Base-by-base conservation (phyloP, 2,113 vertebrate species). In the Dipodomys spectabilis region DNA sequence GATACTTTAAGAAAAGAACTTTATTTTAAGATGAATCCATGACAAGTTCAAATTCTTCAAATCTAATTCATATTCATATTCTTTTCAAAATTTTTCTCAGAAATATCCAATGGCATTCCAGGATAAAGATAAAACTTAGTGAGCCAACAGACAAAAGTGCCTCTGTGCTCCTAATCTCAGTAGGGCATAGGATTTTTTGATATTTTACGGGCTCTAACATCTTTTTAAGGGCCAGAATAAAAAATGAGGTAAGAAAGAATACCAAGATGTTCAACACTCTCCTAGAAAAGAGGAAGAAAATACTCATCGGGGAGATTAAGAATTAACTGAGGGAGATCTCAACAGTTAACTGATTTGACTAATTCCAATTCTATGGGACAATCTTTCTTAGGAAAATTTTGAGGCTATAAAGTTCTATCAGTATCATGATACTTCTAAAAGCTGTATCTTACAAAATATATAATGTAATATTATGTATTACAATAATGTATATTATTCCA, bases 1-100 rank as follows among this genome's bases (percentile, higher is more conserved):
- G 99, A 98, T 95, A 99, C 99, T 99, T 97, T 2, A 97, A 53
- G 92, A 95, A 92, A 64, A 96, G 68, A 95, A 87, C 72, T 73
- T 93, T 74, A 94, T 93, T 96, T 92, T 92, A 95, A 95, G 95
- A 93, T 18, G 49, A 94, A 96, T 88, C 27, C 90, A 79, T 53
- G 44, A 60, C 65, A 95, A 82, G 20, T 77, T 20, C 27, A 93
- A 91, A 20, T 93, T 92, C 74, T 96, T 96, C 90, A 86, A 88
- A 90, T 32, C 67, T 86, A 71, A 64, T 86, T 74, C 39, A 32
- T 72, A 67, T 75, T 92, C 94, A 82, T 84, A 45, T 35, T 72
- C 78, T 91, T 93, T 82, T 9, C 6, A 23, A 57, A 57, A 60
- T 77, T 83, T 74, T 77, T 23, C 9, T 91, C 67, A 73, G 7